A percentile compares a stretch with the other conserved stretches of the same genome.
Evolutionary conservation across 2,888 invertebrate species (phyloP).

Genomic region (Galeruca laticollis): DNA sequence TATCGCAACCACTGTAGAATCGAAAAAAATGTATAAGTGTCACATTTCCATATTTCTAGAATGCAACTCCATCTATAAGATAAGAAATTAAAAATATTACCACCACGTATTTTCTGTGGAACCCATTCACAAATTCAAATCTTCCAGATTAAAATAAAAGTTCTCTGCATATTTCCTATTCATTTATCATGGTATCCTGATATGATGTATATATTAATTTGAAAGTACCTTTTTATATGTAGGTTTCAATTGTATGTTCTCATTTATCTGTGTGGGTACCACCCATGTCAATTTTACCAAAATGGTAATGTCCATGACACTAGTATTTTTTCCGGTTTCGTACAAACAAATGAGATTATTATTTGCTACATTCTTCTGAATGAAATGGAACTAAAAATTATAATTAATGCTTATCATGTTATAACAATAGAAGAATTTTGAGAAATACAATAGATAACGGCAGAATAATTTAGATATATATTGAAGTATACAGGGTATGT

Average conservation of each 20-base stretch:
- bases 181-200: background rate
- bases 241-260: conserved; percentile 10
- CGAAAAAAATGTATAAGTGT: no score
- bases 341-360: background rate
- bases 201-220: background rate
- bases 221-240: background rate
- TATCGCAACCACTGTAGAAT: no score
- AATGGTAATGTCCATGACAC: conserved; percentile 11
- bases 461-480: background rate
- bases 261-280: conserved; percentile 13
- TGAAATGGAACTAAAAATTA: background rate
- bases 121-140: no score
- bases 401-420: background rate
- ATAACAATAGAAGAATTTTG: no score
- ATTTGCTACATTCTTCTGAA: background rate
- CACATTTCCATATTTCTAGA: no score
- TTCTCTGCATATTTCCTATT: background rate
- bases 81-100: no score
- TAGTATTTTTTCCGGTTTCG: conserved; percentile 6
- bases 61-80: no score
- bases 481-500: no score
- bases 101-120: no score
- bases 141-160: background rate
- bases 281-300: conserved; percentile 5
- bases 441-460: background rate